These are phyloP conservation scores for Chaenocephalus aceratus DNA, from an alignment of 2,113 vertebrate species.

Conservation along the genomic window DNA sequence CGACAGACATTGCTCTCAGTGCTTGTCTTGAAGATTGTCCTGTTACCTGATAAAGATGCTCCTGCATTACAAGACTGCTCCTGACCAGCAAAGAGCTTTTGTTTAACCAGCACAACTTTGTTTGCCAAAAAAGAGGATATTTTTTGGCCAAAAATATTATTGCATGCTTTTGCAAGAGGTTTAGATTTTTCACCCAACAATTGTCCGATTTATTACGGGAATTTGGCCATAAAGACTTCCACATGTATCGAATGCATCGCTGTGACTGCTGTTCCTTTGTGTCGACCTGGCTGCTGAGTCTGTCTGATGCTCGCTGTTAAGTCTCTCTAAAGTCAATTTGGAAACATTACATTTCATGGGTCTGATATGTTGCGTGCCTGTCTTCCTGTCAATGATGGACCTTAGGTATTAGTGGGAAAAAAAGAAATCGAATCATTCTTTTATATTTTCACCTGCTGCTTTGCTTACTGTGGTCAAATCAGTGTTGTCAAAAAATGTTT, in stretches of 20 bases:
- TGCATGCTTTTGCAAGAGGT: conserved; percentile 73
- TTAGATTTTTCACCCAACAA: conserved; percentile 44
- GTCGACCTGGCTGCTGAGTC: conserved; percentile 49
- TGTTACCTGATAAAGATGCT: conserved; percentile 39
- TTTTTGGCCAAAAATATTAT: conserved; percentile 41
- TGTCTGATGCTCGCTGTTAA: conserved; percentile 43
- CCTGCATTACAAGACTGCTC: conserved; percentile 38
- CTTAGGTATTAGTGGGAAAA: conserved; percentile 24
- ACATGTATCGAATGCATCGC: conserved; percentile 40
- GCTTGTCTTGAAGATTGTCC: conserved; percentile 14
- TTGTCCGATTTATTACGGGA: conserved; percentile 40
- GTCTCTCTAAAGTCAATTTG: conserved; percentile 39
- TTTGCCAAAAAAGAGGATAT: not conserved
- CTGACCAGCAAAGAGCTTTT: conserved; percentile 44
- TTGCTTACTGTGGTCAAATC: conserved; percentile 42
- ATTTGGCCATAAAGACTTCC: conserved; percentile 49
- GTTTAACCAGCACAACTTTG: conserved; percentile 47
- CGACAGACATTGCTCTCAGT: conserved; percentile 26
- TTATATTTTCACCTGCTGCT: conserved; percentile 45
- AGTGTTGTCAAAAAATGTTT: conserved; percentile 37
- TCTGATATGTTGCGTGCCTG: conserved; percentile 15
- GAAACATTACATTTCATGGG: conserved; percentile 33
- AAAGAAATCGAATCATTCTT: not conserved
- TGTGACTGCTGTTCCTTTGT: conserved; percentile 39
- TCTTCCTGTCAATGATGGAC: conserved; percentile 32